phyloP scores from a whole-genome alignment of 2,797 vertebrate genomes.

The Echiichthys vipera region DNA sequence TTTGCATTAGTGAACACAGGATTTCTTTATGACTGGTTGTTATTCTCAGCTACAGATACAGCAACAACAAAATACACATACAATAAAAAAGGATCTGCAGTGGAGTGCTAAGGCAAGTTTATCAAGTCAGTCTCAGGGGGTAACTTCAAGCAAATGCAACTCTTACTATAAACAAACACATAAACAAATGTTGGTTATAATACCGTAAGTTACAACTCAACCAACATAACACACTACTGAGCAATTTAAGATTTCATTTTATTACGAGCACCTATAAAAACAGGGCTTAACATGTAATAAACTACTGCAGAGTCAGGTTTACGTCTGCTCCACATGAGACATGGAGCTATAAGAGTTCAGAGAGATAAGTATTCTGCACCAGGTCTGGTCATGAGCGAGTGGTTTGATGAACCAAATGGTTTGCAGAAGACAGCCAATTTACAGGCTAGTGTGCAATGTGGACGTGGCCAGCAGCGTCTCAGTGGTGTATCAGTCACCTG shows the following conservation, averaged over 20 bases:
- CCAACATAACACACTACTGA: background rate
- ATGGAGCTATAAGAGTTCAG: constrained; percentile 28
- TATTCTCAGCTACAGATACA: constrained; percentile 24
- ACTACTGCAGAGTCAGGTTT: constrained; percentile 35
- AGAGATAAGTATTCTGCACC: constrained; percentile 74
- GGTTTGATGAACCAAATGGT: constrained; percentile 81
- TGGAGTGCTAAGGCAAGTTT: constrained; percentile 23
- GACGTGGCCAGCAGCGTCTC: constrained; percentile 71
- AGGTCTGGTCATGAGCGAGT: constrained; percentile 73
- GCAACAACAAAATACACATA: constrained; percentile 35
- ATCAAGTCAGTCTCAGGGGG: constrained; percentile 11
- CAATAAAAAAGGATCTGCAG: constrained; percentile 45
- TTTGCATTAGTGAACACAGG: constrained; percentile 13
- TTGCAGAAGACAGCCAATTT: constrained; percentile 84
- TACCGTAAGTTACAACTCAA: constrained; percentile 3
- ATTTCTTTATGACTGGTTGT: background rate
- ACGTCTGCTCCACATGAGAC: constrained; percentile 8
- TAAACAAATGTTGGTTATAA: constrained; percentile 11
- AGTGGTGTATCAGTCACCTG: constrained; percentile 75
- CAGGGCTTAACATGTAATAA: constrained; percentile 1
- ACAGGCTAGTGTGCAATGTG: constrained; percentile 69
- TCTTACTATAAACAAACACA: constrained; percentile 33
- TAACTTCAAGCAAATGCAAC: constrained; percentile 45
- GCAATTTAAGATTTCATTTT: constrained; percentile 9
- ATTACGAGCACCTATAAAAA: constrained; percentile 1